A percentile compares a stretch with the other conserved stretches of the same genome.
Conservation (phyloP, 2,113 vertebrate genomes). For the Labeo rohita region DNA sequence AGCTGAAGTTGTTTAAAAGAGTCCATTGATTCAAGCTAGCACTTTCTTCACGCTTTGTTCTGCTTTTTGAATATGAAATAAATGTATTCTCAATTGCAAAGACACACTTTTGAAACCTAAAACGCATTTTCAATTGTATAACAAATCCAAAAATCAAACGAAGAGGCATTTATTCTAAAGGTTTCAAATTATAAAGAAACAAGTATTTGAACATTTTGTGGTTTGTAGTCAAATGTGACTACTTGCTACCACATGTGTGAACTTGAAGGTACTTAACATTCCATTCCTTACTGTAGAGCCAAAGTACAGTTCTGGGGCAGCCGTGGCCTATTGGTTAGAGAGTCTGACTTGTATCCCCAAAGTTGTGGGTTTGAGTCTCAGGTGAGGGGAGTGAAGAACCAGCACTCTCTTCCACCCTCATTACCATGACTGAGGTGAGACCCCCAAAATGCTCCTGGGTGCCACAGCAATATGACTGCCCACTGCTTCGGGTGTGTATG, state of each 20-base stretch:
- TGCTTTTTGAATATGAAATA: background rate
- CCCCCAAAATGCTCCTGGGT: too few relatives aligned
- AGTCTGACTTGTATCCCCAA: too few relatives aligned
- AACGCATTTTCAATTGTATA: background rate
- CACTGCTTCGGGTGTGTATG: too few relatives aligned
- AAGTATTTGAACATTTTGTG: background rate
- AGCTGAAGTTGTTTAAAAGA: background rate
- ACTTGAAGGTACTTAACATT: background rate
- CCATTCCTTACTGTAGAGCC: background rate
- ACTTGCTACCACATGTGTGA: background rate
- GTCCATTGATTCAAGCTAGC: background rate
- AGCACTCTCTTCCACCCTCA: too few relatives aligned
- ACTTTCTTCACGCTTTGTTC: background rate
- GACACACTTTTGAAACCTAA: background rate
- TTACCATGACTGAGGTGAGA: too few relatives aligned
- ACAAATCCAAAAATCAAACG: constrained; percentile 11
- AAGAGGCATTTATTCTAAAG: background rate
- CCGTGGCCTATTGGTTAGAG: too few relatives aligned
- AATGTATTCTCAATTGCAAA: background rate
- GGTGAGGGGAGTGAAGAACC: too few relatives aligned
- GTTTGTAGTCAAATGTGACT: background rate
- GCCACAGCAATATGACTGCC: too few relatives aligned
- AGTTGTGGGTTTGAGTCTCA: too few relatives aligned
- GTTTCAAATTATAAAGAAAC: background rate
- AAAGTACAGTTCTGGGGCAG: background rate